Evolutionary conservation across 2,888 invertebrate genomes (phyloP), one percentile per base, ranked within the genome.

Genomic region (Ectemnius continuus): DNA sequence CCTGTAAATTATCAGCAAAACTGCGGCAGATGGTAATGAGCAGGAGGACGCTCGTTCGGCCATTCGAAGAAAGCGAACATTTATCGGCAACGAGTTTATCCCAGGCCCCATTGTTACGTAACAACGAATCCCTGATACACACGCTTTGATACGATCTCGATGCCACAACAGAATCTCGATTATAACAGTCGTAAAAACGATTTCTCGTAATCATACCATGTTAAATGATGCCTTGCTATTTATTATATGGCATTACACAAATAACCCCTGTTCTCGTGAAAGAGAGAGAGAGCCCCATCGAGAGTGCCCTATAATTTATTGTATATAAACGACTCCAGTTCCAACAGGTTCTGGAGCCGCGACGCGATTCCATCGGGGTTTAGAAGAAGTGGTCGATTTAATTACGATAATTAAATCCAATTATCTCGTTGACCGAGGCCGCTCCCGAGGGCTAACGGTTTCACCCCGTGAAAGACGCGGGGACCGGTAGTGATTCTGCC

Each of bases 1-100:
- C 68, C 76, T 75, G 86, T 87, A 87, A 88, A 88, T 87, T 85
- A 87, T 85, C 79, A 59, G 71, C 75, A 69, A 85, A 87, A 86
- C 85, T 84, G 80, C 79, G 81, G 75, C 85, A 79, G 84, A 84
- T 85, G 70, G 71, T 81, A 83, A 85, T 85, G 80, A 78, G 72
- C 78, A 58, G 64, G 28, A 20, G 26, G 66, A 36, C 20, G 61
- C 66, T 76, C 63, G 71, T 47, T 61, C 61, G 57, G 20, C 70
- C 56, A 60, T 71, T 61, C 64, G 64, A 66, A 68, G 56, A 56
- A 61, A 36, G 36, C 28, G 66, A 56, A 61, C 76, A 68, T 58
- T 45, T 52, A 58, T n/a, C 14, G n/a, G 4, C 5, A 16, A 36
- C 11, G 47, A 47, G 5, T 14, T 2, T 47, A 16, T 5, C 52